A percentile compares a stretch with the other conserved stretches of the same genome.
Conservation (phyloP, 2,113 vertebrate species). For the Gymnocephalus cernua region DNA sequence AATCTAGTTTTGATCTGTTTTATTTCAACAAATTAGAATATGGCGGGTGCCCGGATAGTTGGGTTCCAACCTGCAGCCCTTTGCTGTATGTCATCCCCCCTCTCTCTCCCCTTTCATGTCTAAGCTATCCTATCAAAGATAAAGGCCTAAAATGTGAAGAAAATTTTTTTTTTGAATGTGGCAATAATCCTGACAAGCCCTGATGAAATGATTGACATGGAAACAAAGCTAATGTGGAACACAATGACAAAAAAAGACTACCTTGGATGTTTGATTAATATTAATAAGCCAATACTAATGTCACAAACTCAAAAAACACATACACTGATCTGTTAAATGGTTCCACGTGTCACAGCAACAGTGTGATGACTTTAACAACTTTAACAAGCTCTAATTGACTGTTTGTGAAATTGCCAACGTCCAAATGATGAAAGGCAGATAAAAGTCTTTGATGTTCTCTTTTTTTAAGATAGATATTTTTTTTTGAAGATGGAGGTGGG, state of each 20-base stretch:
- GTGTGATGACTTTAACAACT: conserved; percentile 57
- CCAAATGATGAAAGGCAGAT: conserved; percentile 80
- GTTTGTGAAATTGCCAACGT: conserved; percentile 73
- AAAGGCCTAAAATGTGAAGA: too few relatives aligned
- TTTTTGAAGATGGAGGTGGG: conserved; percentile 50
- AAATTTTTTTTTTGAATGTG: too few relatives aligned
- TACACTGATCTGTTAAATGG: conserved; percentile 32
- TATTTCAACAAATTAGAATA: conserved; percentile 4
- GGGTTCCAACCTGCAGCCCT: too few relatives aligned
- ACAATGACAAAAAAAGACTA: background rate
- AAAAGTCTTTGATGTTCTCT: conserved; percentile 70
- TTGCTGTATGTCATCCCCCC: too few relatives aligned
- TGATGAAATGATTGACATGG: background rate
- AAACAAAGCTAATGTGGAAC: background rate
- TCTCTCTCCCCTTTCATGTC: too few relatives aligned
- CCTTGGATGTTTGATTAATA: conserved; percentile 1
- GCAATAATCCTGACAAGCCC: background rate
- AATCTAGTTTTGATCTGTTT: conserved; percentile 17
- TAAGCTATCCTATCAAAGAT: too few relatives aligned
- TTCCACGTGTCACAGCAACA: conserved; percentile 37
- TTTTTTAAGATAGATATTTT: conserved; percentile 31
- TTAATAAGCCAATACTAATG: background rate
- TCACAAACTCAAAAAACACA: conserved; percentile 14
- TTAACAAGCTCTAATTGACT: conserved; percentile 76
- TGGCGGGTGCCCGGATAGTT: background rate